Conservation (phyloP, 2,888 invertebrate genomes). For the Mesopsocus fuscifrons region DNA sequence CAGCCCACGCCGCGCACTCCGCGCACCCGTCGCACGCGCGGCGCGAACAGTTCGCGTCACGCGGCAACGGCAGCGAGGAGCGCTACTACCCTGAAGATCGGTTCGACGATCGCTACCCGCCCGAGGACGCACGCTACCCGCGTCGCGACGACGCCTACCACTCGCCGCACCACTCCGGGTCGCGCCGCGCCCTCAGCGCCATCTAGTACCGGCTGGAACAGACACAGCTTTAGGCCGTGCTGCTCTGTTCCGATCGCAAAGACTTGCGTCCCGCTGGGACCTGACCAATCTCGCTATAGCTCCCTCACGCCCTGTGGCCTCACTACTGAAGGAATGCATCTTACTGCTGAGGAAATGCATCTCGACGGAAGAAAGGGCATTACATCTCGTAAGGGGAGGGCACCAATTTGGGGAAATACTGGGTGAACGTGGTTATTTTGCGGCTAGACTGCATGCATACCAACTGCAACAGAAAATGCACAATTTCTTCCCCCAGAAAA, state of each 20-base stretch:
- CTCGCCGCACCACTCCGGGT: conserved; percentile 30
- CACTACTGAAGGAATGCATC: no score
- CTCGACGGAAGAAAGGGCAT: no score
- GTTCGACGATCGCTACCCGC: conserved; percentile 14
- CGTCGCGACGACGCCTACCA: conserved; percentile 24
- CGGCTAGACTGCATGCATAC: no score
- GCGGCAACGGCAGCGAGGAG: conserved; percentile 22
- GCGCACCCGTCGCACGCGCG: neutral
- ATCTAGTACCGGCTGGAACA: conserved; percentile 33
- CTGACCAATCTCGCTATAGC: neutral
- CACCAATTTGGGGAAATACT: no score
- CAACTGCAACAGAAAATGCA: no score
- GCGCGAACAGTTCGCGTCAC: conserved; percentile 13
- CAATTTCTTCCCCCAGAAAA: no score
- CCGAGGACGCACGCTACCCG: conserved; percentile 14
- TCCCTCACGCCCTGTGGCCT: no score
- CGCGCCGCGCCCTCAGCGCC: conserved; percentile 51
- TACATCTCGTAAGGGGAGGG: no score
- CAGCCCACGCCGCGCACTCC: conserved; percentile 25
- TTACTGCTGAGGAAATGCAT: no score
- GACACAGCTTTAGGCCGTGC: conserved; percentile 7
- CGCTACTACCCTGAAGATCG: conserved; percentile 16
- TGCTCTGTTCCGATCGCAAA: neutral
- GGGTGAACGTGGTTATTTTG: no score
- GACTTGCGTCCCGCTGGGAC: neutral